Base-by-base conservation (phyloP, 1,140 invertebrate species). In the Maniola jurtina region DNA sequence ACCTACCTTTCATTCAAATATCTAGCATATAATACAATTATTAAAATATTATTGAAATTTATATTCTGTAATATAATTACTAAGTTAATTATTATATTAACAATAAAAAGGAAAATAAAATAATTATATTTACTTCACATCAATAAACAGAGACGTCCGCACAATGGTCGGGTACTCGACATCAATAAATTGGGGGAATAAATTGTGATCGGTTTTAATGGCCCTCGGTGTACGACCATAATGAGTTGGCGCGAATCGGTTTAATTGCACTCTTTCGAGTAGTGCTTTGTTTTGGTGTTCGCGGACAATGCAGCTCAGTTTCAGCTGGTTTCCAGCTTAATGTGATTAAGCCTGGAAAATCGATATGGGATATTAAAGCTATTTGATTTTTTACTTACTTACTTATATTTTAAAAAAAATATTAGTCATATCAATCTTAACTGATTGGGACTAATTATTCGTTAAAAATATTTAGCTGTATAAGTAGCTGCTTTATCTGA, bases 181-280 rank as follows among this genome's bases (percentile, higher is more conserved):
- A 40, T 16, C 55, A 38, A 57, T 57, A 38, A 38, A 57, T 55
- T 34, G 15, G 25, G 55, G 14, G 14, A 7, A 57, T 38, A 40
- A 34, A 15, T 38, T 15, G 1, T 25, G 16, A 34, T 54, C 6
- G 35, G 6, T 48, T 52, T 38, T 25, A 40, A 40, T 63, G 61
- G 36, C 50, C 33, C 40, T 15, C 45, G 33, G 64, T 67, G 57
- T 71, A 61, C 56, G 61, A 57, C 61, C 40, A 57, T 64, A 71
- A 64, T 61, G 64, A 71, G 61, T 71, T 57, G 56, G 61, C 52
- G 38, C 38, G 57, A 61, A 36, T 58, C 64, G 63, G 64, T 66
- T 63, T 71, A 71, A 71, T 71, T 66, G 64, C 48, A 57, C 64
- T 66, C 52, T 67, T 71, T 64, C 67, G 61, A 66, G 48, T 52